Conservation (phyloP, 2,797 vertebrate species). For the Aselliscus stoliczkanus region DNA sequence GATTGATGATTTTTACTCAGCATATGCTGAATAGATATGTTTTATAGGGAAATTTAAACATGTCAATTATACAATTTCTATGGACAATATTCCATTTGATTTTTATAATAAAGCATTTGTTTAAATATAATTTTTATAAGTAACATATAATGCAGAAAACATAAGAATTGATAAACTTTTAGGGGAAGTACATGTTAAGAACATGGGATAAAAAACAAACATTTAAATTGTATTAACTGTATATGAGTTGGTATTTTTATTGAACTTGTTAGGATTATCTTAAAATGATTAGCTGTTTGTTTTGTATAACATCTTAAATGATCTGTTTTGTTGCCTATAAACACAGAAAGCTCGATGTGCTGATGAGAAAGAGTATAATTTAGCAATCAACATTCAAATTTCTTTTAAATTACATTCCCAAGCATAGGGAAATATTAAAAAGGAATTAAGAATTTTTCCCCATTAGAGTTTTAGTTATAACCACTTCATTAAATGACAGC, state of each 20-base stretch:
- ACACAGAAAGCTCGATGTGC: not conserved
- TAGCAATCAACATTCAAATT: conserved; percentile 60
- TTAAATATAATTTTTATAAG: conserved; percentile 2
- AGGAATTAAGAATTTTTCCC: conserved; percentile 64
- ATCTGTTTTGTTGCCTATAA: conserved; percentile 64
- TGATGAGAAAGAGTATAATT: conserved; percentile 59
- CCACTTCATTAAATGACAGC: conserved; percentile 63
- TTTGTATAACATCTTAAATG: conserved; percentile 62
- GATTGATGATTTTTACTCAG: not conserved
- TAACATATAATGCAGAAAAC: not conserved
- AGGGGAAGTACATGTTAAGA: conserved; percentile 12
- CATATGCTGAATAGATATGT: not conserved
- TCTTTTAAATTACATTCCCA: conserved; percentile 57
- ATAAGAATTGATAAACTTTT: not conserved
- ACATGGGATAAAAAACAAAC: conserved; percentile 1
- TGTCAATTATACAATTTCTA: not conserved
- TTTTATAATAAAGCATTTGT: not conserved
- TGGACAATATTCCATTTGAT: not conserved
- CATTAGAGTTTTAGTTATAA: conserved; percentile 66
- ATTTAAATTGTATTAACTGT: not conserved
- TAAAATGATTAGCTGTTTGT: conserved; percentile 46
- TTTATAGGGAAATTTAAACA: not conserved
- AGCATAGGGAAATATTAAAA: conserved; percentile 64
- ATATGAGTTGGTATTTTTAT: conserved; percentile 31
- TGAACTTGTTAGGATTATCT: conserved; percentile 46